Conservation (phyloP, 2,113 vertebrate species). For the Lepus americanus region DNA sequence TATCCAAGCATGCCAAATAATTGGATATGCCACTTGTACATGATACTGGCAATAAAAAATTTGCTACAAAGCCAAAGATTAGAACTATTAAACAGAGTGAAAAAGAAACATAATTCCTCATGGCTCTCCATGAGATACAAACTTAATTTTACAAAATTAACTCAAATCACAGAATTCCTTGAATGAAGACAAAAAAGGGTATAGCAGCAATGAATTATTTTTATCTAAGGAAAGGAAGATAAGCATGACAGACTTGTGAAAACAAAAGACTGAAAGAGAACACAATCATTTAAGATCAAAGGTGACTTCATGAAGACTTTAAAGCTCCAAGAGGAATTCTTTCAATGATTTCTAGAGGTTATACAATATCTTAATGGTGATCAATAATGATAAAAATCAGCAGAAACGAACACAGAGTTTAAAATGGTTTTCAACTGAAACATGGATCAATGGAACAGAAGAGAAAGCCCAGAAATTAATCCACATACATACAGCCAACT, state of each 20-base stretch:
- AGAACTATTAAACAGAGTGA: conserved; percentile 17
- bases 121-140: conserved; percentile 8
- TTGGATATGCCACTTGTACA: neutral
- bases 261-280: neutral
- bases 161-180: neutral
- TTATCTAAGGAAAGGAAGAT: neutral
- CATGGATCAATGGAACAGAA: too few relatives aligned
- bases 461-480: too few relatives aligned
- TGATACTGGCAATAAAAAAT: neutral
- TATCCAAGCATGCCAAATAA: conserved; percentile 19
- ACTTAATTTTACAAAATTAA: neutral
- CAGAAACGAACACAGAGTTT: neutral
- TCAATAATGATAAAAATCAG: conserved; percentile 21
- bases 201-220: conserved; percentile 2
- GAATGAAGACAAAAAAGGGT: neutral
- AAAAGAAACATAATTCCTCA: neutral
- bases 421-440: conserved; percentile 11
- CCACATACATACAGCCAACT: too few relatives aligned
- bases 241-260: neutral
- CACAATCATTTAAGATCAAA: conserved; percentile 34
- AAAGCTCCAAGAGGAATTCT: neutral
- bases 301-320: neutral
- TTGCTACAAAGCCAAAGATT: neutral
- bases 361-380: neutral
- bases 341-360: neutral